These are phyloP conservation scores for Trypoxylus dichotomus DNA, from an alignment of 1,140 invertebrate genomes.

Conservation along the genomic window DNA sequence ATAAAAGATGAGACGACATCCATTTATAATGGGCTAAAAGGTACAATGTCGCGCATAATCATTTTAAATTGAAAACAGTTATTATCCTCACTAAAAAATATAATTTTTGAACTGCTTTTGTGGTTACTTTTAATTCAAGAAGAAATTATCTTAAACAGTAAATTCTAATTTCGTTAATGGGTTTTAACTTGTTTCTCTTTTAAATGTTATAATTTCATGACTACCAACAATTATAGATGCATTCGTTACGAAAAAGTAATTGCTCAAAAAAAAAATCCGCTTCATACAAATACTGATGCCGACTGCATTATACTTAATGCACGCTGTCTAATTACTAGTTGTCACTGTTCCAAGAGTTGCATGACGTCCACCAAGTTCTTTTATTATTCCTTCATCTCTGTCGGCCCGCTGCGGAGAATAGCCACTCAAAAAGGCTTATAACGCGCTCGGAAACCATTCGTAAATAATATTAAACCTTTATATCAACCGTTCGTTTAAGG, in stretches of 20 bases:
- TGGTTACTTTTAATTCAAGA: no score
- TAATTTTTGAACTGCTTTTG: no score
- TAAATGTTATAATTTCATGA: neutral
- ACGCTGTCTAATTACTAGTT: constrained; percentile 16
- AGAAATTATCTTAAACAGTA: no score
- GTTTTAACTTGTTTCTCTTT: no score
- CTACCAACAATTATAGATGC: neutral
- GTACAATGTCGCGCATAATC: no score
- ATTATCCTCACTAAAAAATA: no score
- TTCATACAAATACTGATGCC: neutral
- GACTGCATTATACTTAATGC: constrained; percentile 12
- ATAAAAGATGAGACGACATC: no score
- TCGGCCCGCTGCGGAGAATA: neutral
- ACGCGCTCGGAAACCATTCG: neutral
- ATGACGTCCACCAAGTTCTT: neutral
- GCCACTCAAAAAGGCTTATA: neutral
- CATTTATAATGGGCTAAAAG: no score
- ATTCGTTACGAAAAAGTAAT: neutral
- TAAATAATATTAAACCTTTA: neutral
- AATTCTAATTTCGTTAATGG: no score
- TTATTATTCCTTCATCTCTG: constrained; percentile 4
- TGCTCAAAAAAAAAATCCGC: neutral
- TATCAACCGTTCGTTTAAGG: neutral
- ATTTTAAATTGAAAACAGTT: no score
- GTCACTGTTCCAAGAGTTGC: neutral